Evolutionary conservation across 2,797 vertebrate species (phyloP).

Genomic region (Rhinogobio ventralis): DNA sequence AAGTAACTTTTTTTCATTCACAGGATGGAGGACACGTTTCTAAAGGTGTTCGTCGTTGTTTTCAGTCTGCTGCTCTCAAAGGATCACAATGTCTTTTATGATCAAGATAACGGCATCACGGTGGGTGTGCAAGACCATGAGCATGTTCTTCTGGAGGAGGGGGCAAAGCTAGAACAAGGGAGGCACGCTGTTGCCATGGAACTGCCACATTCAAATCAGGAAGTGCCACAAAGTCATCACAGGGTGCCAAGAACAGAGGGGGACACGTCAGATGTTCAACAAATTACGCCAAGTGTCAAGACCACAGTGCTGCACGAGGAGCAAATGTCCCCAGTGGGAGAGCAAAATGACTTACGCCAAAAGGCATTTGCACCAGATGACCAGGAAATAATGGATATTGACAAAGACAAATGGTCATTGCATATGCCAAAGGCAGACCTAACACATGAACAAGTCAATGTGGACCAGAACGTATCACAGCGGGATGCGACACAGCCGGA

Average conservation of each 20-base stretch:
- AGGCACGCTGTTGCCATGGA: slow-evolving; percentile 31
- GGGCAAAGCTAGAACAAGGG: slow-evolving; percentile 73
- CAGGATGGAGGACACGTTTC: slow-evolving; percentile 83
- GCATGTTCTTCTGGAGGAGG: slow-evolving; percentile 72
- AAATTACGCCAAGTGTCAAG: slow-evolving; percentile 46
- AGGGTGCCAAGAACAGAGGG: slow-evolving; percentile 38
- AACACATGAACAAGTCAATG: not conserved
- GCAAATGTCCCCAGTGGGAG: slow-evolving; percentile 33
- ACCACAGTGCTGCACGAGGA: slow-evolving; percentile 6
- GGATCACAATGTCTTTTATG: slow-evolving; percentile 75
- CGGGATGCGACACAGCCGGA: slow-evolving; percentile 16
- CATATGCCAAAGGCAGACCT: not conserved
- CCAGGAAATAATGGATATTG: slow-evolving; percentile 7
- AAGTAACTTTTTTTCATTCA: not conserved
- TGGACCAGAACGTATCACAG: slow-evolving; percentile 18
- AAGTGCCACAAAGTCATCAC: slow-evolving; percentile 50
- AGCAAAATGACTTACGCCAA: slow-evolving; percentile 26
- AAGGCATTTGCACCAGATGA: slow-evolving; percentile 11
- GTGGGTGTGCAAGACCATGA: slow-evolving; percentile 78
- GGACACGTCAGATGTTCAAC: slow-evolving; percentile 39
- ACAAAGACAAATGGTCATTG: not conserved
- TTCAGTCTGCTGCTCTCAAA: slow-evolving; percentile 82
- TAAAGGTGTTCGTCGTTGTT: slow-evolving; percentile 84
- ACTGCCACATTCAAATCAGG: slow-evolving; percentile 47
- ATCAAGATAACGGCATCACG: slow-evolving; percentile 74